Evolutionary conservation across 2,888 invertebrate species (phyloP), one percentile per base, ranked within the genome.

Genomic region (Ischnura elegans): DNA sequence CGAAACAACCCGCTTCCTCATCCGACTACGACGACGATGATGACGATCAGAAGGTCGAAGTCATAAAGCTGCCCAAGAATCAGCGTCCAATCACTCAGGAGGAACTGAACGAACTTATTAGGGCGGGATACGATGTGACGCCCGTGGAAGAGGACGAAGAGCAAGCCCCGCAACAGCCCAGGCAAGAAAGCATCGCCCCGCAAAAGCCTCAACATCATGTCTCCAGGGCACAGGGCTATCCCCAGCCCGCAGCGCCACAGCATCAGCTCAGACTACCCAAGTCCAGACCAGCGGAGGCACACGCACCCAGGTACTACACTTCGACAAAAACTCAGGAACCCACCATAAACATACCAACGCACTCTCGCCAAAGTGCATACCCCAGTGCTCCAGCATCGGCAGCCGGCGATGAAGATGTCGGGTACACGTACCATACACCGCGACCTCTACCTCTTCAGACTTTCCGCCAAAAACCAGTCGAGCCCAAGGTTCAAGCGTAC

Each of bases 41-140:
- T 3, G 87, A 86, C 2, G 84, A 93, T 1, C 87, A 94, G n/a
- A 93, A 61, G 19, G n/a, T 94, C 0, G 94, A 94, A 3, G 93
- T 94, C 0, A 94, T 94, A 43, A 94, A 94, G 46, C 93, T 94
- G 16, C 94, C 94, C 0, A 42, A 94, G 51, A 94, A 94, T 10
- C 94, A 94, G 76, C 86, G 94, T 8, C 94, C 94, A 16, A 94
- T 94, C 46, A 94, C 94, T 6, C 94, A 94, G 43, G 93, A 93
- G 42, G 94, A 94, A 76, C 90, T 94, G 29, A 94, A 94, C 46
- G 94, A 94, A 5, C 94, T 94, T 47, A 93, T 94, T 19, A 93
- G 93, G 6, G 94, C 94, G 4, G 94, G 94, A 5, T 94, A 94
- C 93, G 94, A 94, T 42, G 93, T 94, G 19, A 93, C 94, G 13